Conservation (phyloP, 2,888 invertebrate genomes). For the Argyresthia goedartella region DNA sequence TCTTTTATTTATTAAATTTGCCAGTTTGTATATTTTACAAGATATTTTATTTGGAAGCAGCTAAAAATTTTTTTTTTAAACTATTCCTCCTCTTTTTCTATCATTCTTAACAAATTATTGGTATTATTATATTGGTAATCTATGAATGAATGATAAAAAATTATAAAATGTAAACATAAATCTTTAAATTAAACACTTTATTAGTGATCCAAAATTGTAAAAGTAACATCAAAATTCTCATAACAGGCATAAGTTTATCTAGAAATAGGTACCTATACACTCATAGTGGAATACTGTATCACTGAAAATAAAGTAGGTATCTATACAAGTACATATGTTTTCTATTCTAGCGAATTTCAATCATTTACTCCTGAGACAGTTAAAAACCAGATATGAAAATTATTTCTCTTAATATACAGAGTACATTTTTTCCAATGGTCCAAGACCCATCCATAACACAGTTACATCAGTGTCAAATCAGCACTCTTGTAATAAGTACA, state of each 20-base stretch:
- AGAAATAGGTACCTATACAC: background rate
- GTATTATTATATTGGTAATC: too few species aligned
- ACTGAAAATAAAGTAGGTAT: background rate
- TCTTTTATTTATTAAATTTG: slow-evolving; percentile 20
- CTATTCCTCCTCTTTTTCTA: too few species aligned
- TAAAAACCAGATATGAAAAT: background rate
- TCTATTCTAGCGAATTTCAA: background rate
- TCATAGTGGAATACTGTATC: slow-evolving; percentile 2
- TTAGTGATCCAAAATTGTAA: background rate
- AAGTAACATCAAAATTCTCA: background rate
- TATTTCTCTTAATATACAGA: slow-evolving; percentile 23
- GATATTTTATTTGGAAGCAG: background rate
- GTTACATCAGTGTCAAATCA: too few species aligned
- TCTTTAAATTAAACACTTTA: slow-evolving; percentile 1
- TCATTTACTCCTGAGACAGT: background rate
- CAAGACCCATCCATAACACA: too few species aligned
- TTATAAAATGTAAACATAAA: too few species aligned
- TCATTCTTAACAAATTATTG: too few species aligned
- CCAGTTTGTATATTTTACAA: background rate
- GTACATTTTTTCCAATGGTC: slow-evolving; percentile 7
- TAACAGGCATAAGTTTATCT: background rate
- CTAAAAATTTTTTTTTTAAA: too few species aligned
- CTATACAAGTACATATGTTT: background rate
- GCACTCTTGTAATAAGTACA: too few species aligned
- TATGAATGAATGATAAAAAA: too few species aligned